Evolutionary conservation across 2,797 vertebrate species (phyloP).

Genomic region (Hirundo rustica): DNA sequence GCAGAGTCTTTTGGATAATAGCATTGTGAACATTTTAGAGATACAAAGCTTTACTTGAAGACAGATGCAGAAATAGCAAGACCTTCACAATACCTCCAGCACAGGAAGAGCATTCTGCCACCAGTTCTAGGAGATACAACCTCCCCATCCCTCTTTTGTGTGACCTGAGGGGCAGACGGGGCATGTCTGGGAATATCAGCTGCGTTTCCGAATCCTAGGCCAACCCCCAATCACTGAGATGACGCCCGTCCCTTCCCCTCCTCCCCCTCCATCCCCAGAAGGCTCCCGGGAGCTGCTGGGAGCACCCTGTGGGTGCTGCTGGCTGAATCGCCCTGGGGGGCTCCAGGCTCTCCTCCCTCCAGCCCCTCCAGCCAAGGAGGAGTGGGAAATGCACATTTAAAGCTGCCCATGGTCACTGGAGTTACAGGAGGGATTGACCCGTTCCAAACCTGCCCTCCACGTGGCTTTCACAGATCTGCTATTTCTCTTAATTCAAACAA

Average conservation of each 20-base stretch:
- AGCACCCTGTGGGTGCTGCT: background rate
- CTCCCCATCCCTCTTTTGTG: background rate
- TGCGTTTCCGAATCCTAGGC: background rate
- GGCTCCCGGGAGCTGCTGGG: background rate
- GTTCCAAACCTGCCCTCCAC: background rate
- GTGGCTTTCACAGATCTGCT: background rate
- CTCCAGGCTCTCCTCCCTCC: background rate
- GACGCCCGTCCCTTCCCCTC: background rate
- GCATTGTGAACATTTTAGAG: background rate
- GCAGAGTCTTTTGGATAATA: slow-evolving; percentile 30
- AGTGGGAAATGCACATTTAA: background rate
- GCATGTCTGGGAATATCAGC: background rate
- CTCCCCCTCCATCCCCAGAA: background rate
- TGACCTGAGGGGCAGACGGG: background rate
- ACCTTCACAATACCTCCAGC: background rate
- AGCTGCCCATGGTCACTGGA: background rate
- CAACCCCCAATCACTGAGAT: background rate
- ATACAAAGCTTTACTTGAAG: slow-evolving; percentile 29
- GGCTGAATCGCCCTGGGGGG: rapidly evolving
- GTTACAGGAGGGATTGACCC: background rate
- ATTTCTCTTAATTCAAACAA: background rate
- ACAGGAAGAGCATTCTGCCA: background rate
- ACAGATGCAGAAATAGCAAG: slow-evolving; percentile 11
- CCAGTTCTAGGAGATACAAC: background rate
- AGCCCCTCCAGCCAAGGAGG: background rate